Base-by-base conservation (phyloP, 23 tunicate species). In the Aplidium turbinatum region DNA sequence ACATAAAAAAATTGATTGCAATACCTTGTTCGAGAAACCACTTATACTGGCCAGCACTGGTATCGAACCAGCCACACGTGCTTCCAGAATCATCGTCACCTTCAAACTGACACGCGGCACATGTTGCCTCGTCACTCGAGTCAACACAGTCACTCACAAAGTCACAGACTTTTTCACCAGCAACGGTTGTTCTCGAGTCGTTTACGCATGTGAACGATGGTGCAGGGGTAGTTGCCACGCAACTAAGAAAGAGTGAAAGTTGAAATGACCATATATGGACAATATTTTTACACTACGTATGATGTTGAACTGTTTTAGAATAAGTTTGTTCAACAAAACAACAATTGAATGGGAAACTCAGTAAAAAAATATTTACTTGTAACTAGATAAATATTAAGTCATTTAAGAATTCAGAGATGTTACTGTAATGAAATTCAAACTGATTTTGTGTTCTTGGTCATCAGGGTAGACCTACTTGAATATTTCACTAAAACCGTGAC, bases 71-170 rank as follows among this genome's bases (percentile, higher is more conserved):
- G 11, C 97, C 97, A 70, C 97, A 91, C 29, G 39, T 24, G 22
- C 60, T 64, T 3, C 76, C 58, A 28, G 36, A 35, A 9, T 39
- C 58, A 19, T 64, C 45, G 3, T 63, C 70, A 28, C 68, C 74
- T 36, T 91, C 97, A 57, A 91, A 91, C n/a, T 39, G 28, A 67
- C 97, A 91, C 3, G 84, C 61, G 18, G 91, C 97, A 63, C 97
- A 91, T 18, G 21, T 18, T 5, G 73, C 42, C 33, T 91, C 97
- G 51, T 91, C 97, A 42, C 97, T 91, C 32, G 63, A 35, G 54
- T 91, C 97, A 11, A 67, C 29, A 58, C 97, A 91, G 25, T 91
- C 86, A 1, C 39, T 25, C 20, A 57, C 46, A 46, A 91, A 91
- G 35, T 91, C 82, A 61, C 97, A 91, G 48, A 35, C 53, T 11